Evolutionary conservation across 2,888 invertebrate species (phyloP).

Genomic region (Leptopilina myrica): DNA sequence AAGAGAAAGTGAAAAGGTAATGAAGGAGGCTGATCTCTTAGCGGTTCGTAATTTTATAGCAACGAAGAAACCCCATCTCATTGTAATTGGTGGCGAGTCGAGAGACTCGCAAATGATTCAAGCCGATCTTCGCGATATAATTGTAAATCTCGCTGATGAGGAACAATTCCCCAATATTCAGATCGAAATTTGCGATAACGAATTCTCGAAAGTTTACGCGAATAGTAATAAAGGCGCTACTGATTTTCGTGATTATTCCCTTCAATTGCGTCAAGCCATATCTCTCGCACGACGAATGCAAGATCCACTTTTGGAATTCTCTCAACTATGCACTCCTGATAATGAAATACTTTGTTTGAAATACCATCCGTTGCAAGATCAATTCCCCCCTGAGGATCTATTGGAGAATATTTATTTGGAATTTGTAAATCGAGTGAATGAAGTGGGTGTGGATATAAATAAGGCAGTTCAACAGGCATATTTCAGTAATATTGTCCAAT

Average conservation of each 20-base stretch:
- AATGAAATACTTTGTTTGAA: constrained; percentile 97
- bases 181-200: constrained; percentile 96
- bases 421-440: constrained; percentile 96
- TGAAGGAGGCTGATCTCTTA: constrained; percentile 83
- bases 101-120: constrained; percentile 90
- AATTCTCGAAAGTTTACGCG: constrained; percentile 93
- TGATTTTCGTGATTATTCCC: constrained; percentile 96
- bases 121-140: constrained; percentile 86
- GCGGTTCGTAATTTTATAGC: constrained; percentile 89
- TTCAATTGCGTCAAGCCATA: constrained; percentile 92
- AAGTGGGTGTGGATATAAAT: constrained; percentile 98
- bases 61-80: constrained; percentile 94
- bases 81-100: constrained; percentile 94
- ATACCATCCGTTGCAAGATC: constrained; percentile 91
- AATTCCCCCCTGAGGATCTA: constrained; percentile 90
- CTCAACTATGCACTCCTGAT: constrained; percentile 96
- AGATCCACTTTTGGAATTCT: constrained; percentile 97
- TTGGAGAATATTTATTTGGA: constrained; percentile 91
- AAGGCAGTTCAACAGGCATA: constrained; percentile 93
- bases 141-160: constrained; percentile 86
- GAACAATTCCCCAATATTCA: constrained; percentile 92
- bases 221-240: constrained; percentile 91
- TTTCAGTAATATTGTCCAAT: constrained; percentile 93
- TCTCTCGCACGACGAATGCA: constrained; percentile 94
- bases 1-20: constrained; percentile 82